Percentiles rank a stretch among this genome's conserved stretches.
Evolutionary conservation across 2,113 vertebrate genomes (phyloP).

Genomic region (Dasyurus viverrinus): DNA sequence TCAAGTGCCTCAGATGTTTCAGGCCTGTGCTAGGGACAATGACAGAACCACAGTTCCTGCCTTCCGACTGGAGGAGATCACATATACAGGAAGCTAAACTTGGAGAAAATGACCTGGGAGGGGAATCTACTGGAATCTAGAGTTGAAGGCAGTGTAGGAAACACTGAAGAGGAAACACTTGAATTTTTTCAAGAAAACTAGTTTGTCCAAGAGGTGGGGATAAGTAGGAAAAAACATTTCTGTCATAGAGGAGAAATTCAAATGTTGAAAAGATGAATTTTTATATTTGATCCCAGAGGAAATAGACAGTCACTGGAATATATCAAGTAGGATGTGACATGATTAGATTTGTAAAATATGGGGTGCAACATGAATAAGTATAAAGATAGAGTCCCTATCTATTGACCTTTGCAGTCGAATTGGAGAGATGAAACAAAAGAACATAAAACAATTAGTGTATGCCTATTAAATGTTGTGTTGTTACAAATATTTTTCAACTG

Average conservation of each 20-base stretch:
- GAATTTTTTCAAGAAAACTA: not conserved
- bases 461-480: not conserved
- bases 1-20: not conserved
- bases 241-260: not conserved
- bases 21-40: not conserved
- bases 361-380: not conserved
- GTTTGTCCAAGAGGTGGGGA: not conserved
- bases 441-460: not conserved
- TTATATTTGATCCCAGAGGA: not conserved
- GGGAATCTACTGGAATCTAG: not conserved
- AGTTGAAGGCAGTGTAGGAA: not conserved
- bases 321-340: not conserved
- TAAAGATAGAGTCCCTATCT: not conserved
- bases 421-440: not conserved
- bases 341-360: not conserved
- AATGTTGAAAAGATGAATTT: not conserved
- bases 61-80: not conserved
- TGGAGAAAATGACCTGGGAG: not conserved
- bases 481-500: constrained; percentile 16
- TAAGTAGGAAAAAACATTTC: not conserved
- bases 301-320: not conserved
- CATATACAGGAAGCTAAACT: not conserved
- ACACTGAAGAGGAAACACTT: not conserved
- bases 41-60: not conserved
- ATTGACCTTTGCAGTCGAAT: not conserved